Conservation (phyloP, 1,140 invertebrate species). For the Brachionus asplanchnoidis region DNA sequence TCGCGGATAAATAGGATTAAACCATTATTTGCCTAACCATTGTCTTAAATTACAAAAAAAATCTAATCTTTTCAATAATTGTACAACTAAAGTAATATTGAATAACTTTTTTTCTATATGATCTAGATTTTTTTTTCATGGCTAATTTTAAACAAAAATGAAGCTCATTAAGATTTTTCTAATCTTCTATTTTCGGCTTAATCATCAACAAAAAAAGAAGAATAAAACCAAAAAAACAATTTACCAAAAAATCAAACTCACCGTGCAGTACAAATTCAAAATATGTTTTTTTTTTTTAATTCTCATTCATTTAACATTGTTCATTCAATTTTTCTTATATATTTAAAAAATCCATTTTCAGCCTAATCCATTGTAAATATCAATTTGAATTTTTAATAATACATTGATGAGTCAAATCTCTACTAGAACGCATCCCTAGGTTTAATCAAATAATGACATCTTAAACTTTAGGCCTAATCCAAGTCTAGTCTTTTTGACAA, state of each 20-base stretch:
- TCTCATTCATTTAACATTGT: not conserved
- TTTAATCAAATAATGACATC: not conserved
- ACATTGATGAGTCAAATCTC: not conserved
- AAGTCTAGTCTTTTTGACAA: not conserved
- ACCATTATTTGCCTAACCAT: not conserved
- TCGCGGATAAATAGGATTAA: conserved; percentile 31
- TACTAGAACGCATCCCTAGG: not conserved
- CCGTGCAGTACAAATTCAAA: not conserved
- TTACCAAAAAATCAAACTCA: not conserved
- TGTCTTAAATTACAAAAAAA: not conserved
- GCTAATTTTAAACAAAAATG: not conserved
- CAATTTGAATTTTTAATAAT: not conserved
- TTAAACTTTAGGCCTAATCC: not conserved
- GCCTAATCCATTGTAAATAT: not conserved
- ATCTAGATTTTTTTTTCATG: not conserved
- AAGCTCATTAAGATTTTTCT: not conserved
- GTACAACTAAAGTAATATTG: not conserved
- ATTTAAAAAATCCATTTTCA: not conserved
- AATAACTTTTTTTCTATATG: not conserved
- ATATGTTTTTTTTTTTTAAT: not conserved
- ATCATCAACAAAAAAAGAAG: not conserved
- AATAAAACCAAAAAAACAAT: not conserved
- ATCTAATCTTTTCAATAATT: not conserved
- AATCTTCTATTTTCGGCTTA: conserved; percentile 8
- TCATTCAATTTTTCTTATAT: not conserved